These are phyloP conservation scores for Siderastrea siderea DNA, from an alignment of 92 coral and sea anemone genomes.

Conservation along the genomic window DNA sequence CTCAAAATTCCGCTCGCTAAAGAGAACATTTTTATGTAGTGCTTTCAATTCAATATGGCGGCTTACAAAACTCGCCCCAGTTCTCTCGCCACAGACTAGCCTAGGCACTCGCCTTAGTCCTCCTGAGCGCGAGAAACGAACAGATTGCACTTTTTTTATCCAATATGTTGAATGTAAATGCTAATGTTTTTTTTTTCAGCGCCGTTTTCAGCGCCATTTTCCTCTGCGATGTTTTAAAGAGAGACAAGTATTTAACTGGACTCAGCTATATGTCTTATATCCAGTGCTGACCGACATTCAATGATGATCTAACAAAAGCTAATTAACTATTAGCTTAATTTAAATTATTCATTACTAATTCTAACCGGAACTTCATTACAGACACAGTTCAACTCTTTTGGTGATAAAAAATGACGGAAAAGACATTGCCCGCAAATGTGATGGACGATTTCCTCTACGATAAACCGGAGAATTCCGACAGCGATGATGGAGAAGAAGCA, in stretches of 20 bases:
- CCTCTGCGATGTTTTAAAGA: too few relatives aligned
- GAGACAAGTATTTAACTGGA: neutral
- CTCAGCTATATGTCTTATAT: too few relatives aligned
- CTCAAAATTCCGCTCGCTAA: constrained; percentile 66
- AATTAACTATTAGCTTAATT: neutral
- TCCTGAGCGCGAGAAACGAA: constrained; percentile 3
- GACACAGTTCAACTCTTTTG: too few relatives aligned
- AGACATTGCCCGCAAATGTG: too few relatives aligned
- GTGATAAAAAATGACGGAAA: neutral
- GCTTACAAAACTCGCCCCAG: constrained; percentile 20
- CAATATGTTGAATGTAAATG: too few relatives aligned
- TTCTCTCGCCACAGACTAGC: neutral
- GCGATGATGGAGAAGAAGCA: neutral
- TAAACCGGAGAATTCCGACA: neutral
- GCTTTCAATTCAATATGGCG: constrained; percentile 57
- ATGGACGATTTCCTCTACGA: neutral
- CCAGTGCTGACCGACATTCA: neutral
- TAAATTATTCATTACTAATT: too few relatives aligned
- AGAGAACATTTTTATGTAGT: neutral
- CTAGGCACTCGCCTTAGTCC: constrained; percentile 1
- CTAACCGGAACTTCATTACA: too few relatives aligned
- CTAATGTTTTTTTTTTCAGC: too few relatives aligned
- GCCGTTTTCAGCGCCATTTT: too few relatives aligned
- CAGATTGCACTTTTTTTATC: too few relatives aligned
- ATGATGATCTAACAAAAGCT: constrained; percentile 5